phyloP scores from a whole-genome alignment of 2,797 vertebrate genomes.

The Agapornis canus region DNA sequence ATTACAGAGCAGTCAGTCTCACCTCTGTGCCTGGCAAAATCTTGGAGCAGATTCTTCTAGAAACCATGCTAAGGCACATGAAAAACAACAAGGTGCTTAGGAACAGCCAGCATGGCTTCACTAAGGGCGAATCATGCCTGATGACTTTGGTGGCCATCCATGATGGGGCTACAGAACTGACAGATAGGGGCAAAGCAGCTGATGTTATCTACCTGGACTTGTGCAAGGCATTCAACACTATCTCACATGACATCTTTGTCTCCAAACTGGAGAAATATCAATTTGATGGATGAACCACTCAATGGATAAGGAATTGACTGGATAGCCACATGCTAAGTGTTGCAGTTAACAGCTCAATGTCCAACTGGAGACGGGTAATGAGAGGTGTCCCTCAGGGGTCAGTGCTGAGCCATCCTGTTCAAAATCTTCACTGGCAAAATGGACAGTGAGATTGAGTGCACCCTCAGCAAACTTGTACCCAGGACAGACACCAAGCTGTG shows the following conservation, averaged over 20 bases:
- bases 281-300: not conserved
- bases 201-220: not conserved
- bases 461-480: not conserved
- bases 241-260: not conserved
- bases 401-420: not conserved
- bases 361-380: not conserved
- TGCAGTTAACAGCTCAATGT: not conserved
- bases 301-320: not conserved
- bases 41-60: not conserved
- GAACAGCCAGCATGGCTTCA: not conserved
- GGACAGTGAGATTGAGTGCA: not conserved
- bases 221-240: not conserved
- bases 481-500: not conserved
- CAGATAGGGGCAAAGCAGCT: not conserved
- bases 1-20: not conserved
- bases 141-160: not conserved
- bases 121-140: not conserved
- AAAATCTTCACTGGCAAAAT: not conserved
- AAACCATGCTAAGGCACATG: not conserved
- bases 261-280: not conserved
- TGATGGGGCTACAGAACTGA: not conserved
- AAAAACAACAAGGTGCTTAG: not conserved
- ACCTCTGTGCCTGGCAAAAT: not conserved
- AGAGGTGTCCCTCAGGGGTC: not conserved
- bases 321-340: not conserved